Evolutionary conservation across 2,888 invertebrate species (phyloP).

Genomic region (Lathronympha strigana): DNA sequence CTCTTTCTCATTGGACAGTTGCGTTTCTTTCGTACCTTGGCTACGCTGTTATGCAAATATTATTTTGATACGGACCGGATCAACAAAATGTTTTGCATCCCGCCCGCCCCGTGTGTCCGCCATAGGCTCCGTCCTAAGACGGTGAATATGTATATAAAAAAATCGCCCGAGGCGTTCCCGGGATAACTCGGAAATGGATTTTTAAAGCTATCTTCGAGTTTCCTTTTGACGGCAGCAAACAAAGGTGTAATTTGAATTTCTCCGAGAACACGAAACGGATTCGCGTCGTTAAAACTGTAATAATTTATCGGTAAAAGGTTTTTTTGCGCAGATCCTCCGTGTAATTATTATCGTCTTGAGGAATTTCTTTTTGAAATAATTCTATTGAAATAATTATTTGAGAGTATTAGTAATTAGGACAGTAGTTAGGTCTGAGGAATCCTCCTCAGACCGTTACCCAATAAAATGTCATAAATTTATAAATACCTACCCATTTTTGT

Average conservation of each 20-base stretch:
- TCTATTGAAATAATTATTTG: constrained; percentile 17
- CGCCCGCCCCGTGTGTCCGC: constrained; percentile 19
- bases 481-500: too few species aligned
- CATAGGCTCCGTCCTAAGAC: constrained; percentile 27
- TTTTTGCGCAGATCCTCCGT: constrained; percentile 50
- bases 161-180: constrained; percentile 38
- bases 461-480: too few species aligned
- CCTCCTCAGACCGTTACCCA: too few species aligned
- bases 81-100: constrained; percentile 16
- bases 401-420: constrained; percentile 13
- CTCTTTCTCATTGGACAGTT: too few species aligned
- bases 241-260: constrained; percentile 63
- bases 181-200: constrained; percentile 44
- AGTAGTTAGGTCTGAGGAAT: too few species aligned
- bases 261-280: constrained; percentile 49
- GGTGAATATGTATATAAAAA: constrained; percentile 45
- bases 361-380: constrained; percentile 34
- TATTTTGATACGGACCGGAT: too few species aligned
- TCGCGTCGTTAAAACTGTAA: constrained; percentile 52
- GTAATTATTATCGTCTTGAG: constrained; percentile 39
- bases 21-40: too few species aligned
- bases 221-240: constrained; percentile 64
- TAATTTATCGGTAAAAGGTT: constrained; percentile 55
- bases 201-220: constrained; percentile 46
- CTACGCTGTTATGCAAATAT: too few species aligned